Percentiles rank a stretch among this genome's conserved stretches.
phyloP scores from a whole-genome alignment of 2,888 invertebrate species.

The Pristionchus entomophagus region DNA sequence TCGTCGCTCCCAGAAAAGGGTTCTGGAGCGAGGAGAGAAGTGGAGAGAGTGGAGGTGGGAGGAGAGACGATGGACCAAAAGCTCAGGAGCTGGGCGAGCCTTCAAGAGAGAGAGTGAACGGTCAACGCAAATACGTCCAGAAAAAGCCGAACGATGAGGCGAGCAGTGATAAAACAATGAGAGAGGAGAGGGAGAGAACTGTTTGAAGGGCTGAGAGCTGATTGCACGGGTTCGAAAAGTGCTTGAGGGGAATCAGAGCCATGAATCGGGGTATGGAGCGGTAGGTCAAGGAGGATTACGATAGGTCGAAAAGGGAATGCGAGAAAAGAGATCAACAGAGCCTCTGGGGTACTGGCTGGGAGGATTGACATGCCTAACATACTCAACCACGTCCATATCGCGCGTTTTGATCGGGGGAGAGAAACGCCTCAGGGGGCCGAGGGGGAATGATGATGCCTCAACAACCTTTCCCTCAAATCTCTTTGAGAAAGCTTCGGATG shows the following conservation, averaged over 20 bases:
- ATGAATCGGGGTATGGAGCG: background rate
- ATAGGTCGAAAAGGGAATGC: background rate
- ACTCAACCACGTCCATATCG: conserved; percentile 25
- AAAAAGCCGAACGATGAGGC: conserved; percentile 20
- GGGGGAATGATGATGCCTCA: conserved; percentile 13
- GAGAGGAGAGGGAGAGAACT: conserved; percentile 41
- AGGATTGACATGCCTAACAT: conserved; percentile 33
- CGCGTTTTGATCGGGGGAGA: conserved; percentile 10
- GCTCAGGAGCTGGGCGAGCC: conserved; percentile 16
- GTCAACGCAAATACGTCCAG: conserved; percentile 17
- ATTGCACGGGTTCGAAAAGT: background rate
- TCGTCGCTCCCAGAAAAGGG: conserved; percentile 28
- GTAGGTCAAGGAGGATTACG: background rate
- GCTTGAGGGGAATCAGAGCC: background rate
- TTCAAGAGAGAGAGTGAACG: conserved; percentile 25
- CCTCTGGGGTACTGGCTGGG: background rate
- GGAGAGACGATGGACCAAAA: background rate
- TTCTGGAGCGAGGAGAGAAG: background rate
- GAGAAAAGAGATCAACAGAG: background rate
- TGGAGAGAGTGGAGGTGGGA: background rate
- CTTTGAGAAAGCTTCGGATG: no score
- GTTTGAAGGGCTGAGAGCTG: background rate
- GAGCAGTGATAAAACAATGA: background rate
- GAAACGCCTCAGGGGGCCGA: conserved; percentile 4
- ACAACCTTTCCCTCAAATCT: background rate